phyloP scores from a whole-genome alignment of 1,140 invertebrate genomes.

The Akabosia matsudoensis region DNA sequence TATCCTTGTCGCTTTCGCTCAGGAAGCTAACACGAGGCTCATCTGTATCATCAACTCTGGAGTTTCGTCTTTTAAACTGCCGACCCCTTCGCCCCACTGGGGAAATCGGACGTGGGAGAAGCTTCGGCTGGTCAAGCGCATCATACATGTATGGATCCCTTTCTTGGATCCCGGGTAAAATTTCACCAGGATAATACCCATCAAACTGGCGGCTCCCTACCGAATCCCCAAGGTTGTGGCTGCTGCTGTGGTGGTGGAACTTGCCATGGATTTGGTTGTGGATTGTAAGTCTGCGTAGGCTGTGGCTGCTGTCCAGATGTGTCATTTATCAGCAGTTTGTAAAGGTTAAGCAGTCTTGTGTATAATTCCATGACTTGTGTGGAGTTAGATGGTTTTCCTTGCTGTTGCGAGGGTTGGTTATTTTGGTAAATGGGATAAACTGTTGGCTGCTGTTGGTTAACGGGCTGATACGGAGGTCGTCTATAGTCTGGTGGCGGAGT shows the following conservation, averaged over 20 bases:
- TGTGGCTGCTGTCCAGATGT: background rate
- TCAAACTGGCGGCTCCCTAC: background rate
- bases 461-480: background rate
- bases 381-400: background rate
- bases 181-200: slow-evolving; percentile 7
- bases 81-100: background rate
- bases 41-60: background rate
- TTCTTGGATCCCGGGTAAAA: background rate
- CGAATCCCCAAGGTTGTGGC: background rate
- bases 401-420: background rate
- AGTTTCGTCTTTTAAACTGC: background rate
- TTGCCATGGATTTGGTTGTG: slow-evolving; percentile 5
- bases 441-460: background rate
- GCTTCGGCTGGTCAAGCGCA: background rate
- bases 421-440: background rate
- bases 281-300: background rate
- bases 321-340: background rate
- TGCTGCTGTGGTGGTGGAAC: slow-evolving; percentile 11
- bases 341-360: background rate
- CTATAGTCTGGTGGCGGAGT: background rate
- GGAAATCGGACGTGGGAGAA: slow-evolving; percentile 5
- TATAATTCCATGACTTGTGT: slow-evolving; percentile 4
- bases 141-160: background rate
- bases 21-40: background rate
- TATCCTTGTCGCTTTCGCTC: background rate